phyloP scores from a whole-genome alignment of 2,888 invertebrate species.

The Ceriagrion tenellum region DNA sequence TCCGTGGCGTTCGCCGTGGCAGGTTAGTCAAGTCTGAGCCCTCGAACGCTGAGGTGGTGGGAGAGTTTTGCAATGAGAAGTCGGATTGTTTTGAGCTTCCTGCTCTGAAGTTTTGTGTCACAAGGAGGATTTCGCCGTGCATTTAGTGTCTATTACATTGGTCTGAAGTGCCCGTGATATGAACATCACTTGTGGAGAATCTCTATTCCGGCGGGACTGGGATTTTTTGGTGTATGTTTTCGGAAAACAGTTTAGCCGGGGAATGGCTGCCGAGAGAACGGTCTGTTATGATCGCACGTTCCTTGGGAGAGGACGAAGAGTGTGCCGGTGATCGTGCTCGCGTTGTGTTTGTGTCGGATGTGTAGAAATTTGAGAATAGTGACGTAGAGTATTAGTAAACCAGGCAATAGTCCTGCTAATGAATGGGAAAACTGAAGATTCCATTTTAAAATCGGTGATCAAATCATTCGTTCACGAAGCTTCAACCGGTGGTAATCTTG shows the following conservation, averaged over 20 bases:
- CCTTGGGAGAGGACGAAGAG: slow-evolving; percentile 58
- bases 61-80: slow-evolving; percentile 17
- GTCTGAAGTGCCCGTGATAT: slow-evolving; percentile 49
- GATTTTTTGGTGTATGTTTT: slow-evolving; percentile 37
- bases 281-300: slow-evolving; percentile 59
- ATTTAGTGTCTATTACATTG: not conserved
- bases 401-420: not conserved
- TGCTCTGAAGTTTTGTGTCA: not conserved
- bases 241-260: slow-evolving; percentile 61
- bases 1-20: slow-evolving; percentile 64
- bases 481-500: not conserved
- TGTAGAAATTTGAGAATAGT: not conserved
- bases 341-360: slow-evolving; percentile 5
- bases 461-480: not conserved
- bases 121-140: not conserved
- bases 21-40: slow-evolving; percentile 63
- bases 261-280: slow-evolving; percentile 67
- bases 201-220: slow-evolving; percentile 40
- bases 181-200: slow-evolving; percentile 39
- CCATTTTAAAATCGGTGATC: not conserved
- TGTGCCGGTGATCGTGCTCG: slow-evolving; percentile 58
- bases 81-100: not conserved
- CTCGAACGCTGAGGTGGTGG: slow-evolving; percentile 40
- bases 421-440: not conserved
- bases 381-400: not conserved